Conservation (phyloP, 2,797 vertebrate species). For the Manis pentadactyla region DNA sequence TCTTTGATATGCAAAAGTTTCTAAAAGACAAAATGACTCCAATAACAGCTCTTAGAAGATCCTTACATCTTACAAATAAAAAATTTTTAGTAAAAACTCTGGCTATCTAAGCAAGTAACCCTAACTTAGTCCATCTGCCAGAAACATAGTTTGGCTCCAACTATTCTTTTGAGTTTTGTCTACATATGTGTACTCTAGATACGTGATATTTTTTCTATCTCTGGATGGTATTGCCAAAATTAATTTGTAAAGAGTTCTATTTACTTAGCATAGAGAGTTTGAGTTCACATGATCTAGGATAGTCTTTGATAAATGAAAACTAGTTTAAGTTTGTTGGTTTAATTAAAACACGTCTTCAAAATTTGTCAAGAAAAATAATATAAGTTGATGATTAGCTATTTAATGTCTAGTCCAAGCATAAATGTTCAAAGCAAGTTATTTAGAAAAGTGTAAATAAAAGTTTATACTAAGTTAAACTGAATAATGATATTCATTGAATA, state of each 20-base stretch:
- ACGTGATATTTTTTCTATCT: background rate
- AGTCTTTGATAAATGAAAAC: background rate
- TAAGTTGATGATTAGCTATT: background rate
- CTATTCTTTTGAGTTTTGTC: background rate
- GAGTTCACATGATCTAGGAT: background rate
- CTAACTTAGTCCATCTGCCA: background rate
- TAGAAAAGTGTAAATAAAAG: background rate
- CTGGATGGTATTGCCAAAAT: background rate
- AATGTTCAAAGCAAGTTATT: background rate
- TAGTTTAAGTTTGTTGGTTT: background rate
- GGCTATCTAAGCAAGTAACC: background rate
- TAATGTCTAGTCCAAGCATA: background rate
- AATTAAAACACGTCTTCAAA: background rate
- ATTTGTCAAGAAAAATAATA: background rate
- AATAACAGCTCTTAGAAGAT: background rate
- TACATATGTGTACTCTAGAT: background rate
- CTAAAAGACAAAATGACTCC: background rate
- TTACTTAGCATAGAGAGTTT: background rate
- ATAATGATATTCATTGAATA: background rate
- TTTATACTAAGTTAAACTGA: background rate
- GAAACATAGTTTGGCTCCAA: background rate
- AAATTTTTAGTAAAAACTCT: background rate
- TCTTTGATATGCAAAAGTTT: background rate
- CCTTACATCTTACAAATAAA: background rate
- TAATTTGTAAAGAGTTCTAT: background rate